These are phyloP conservation scores for Macropis europaea DNA, from an alignment of 2,888 invertebrate species.

Conservation along the genomic window DNA sequence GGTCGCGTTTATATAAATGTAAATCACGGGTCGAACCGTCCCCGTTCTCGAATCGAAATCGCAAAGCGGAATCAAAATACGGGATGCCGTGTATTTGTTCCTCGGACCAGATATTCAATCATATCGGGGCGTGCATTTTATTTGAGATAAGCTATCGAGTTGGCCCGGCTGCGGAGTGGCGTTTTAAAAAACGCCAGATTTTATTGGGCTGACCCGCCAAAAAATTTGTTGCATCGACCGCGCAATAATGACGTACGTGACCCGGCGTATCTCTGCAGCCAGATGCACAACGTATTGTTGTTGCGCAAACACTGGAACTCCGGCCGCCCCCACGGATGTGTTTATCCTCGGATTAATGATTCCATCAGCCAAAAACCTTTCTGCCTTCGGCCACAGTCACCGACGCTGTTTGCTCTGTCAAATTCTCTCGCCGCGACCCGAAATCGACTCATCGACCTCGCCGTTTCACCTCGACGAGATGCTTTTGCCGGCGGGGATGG, in stretches of 20 bases:
- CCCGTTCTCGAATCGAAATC: constrained; percentile 33
- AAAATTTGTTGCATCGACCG: constrained; percentile 51
- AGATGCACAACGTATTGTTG: constrained; percentile 63
- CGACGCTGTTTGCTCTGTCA: constrained; percentile 9
- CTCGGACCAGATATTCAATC: constrained; percentile 48
- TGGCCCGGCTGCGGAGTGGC: constrained; percentile 22
- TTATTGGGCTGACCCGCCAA: constrained; percentile 47
- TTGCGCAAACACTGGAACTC: constrained; percentile 59
- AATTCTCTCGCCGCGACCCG: constrained; percentile 8
- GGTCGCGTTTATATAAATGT: constrained; percentile 34
- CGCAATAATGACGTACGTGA: constrained; percentile 59
- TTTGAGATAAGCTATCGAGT: constrained; percentile 51
- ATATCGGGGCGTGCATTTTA: constrained; percentile 44
- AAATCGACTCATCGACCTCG: too few species aligned
- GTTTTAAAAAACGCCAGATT: constrained; percentile 48
- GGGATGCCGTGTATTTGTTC: constrained; percentile 22
- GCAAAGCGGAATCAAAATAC: constrained; percentile 42
- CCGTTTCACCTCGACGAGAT: not conserved
- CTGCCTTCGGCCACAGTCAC: constrained; percentile 22
- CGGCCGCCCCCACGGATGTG: constrained; percentile 50
- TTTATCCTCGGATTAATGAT: constrained; percentile 64
- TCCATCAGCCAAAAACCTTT: constrained; percentile 56
- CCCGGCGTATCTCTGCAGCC: constrained; percentile 61
- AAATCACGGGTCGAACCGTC: constrained; percentile 23
- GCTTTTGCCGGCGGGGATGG: not conserved